Percentiles rank a stretch among this genome's conserved stretches.
Conservation (phyloP, 1,140 invertebrate species). For the Bombus picipes region DNA sequence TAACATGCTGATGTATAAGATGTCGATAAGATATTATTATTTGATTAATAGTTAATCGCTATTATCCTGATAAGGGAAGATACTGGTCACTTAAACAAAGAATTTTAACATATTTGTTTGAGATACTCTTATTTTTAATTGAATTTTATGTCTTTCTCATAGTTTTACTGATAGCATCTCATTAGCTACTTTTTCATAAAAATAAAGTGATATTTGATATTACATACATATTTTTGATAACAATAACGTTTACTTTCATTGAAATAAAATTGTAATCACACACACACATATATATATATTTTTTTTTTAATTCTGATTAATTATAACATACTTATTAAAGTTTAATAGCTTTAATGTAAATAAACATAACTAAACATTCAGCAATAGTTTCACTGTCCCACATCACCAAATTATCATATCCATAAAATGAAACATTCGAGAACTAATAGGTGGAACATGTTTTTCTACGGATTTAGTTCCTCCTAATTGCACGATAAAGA, state of each 20-base stretch:
- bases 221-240: too few relatives aligned
- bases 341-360: too few relatives aligned
- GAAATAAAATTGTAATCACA: too few relatives aligned
- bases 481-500: too few relatives aligned
- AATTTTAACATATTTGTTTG: not conserved
- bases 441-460: too few relatives aligned
- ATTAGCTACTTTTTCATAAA: not conserved
- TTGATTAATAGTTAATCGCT: not conserved
- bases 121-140: not conserved
- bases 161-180: not conserved
- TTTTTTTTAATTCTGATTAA: too few relatives aligned
- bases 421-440: not conserved
- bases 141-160: not conserved
- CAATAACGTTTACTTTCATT: too few relatives aligned
- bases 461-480: too few relatives aligned
- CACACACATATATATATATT: too few relatives aligned
- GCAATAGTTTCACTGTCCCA: not conserved
- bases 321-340: too few relatives aligned
- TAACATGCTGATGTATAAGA: not conserved
- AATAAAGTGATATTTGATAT: too few relatives aligned
- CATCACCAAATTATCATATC: not conserved
- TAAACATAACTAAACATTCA: not conserved
- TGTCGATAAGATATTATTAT: conserved; percentile 13
- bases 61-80: not conserved
- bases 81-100: not conserved